A percentile compares a stretch with the other conserved stretches of the same genome.
These are phyloP conservation scores for Aeoliscus strigatus DNA, from an alignment of 2,797 vertebrate genomes.

Conservation along the genomic window DNA sequence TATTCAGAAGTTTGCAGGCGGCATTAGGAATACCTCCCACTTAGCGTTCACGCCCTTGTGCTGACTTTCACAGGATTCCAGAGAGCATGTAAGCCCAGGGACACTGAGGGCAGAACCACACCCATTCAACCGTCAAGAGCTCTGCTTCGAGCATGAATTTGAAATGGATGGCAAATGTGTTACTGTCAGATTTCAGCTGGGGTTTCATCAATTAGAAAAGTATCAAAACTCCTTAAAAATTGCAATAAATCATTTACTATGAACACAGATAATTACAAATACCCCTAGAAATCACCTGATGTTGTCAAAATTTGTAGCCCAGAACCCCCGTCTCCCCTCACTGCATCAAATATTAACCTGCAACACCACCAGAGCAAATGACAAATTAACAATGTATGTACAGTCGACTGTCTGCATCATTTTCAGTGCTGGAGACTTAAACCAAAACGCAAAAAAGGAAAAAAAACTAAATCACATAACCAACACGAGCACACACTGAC, in stretches of 20 bases:
- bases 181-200: constrained; percentile 1
- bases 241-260: constrained; percentile 8
- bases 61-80: constrained; percentile 35
- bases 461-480: not conserved
- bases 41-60: constrained; percentile 36
- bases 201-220: constrained; percentile 10
- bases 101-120: constrained; percentile 15
- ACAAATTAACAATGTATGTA: constrained; percentile 21
- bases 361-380: constrained; percentile 13
- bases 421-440: constrained; percentile 62
- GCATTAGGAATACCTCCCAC: constrained; percentile 5
- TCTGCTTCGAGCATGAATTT: no score
- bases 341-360: constrained; percentile 7
- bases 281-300: constrained; percentile 27
- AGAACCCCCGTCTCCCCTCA: constrained; percentile 12
- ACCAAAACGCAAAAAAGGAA: constrained; percentile 11
- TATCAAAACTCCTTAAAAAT: constrained; percentile 20
- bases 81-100: constrained; percentile 26
- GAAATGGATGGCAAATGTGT: not conserved
- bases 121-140: constrained; percentile 14
- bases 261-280: constrained; percentile 3
- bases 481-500: constrained; percentile 5
- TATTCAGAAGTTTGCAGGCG: not conserved
- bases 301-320: constrained; percentile 14
- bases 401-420: constrained; percentile 28